phyloP scores from a whole-genome alignment of 1,140 invertebrate species.

The Euwallacea similis region DNA sequence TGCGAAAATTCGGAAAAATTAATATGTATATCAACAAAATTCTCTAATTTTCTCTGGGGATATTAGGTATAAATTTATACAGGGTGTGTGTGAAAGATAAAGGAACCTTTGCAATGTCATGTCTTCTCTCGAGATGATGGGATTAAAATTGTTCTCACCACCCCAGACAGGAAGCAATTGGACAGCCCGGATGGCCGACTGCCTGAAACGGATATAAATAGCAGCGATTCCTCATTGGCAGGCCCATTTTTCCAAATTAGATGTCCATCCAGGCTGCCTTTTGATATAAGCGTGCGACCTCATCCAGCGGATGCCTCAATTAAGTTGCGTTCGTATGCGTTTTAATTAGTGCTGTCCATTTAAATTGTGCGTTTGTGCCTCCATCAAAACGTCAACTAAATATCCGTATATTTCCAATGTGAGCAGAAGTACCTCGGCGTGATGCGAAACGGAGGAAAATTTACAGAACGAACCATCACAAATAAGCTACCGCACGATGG shows the following conservation, averaged over 20 bases:
- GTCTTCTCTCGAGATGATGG: not conserved
- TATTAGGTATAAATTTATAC: not conserved
- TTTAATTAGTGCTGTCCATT: constrained; percentile 25
- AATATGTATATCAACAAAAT: not conserved
- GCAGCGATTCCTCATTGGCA: constrained; percentile 17
- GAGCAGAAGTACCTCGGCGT: too few species aligned
- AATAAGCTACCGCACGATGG: constrained; percentile 30
- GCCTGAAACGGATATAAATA: constrained; percentile 13
- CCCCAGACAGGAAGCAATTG: not conserved
- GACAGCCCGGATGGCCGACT: constrained; percentile 17
- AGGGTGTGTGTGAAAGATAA: not conserved
- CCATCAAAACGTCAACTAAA: not conserved
- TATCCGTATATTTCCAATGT: not conserved
- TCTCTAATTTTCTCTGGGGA: not conserved
- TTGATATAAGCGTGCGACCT: constrained; percentile 39
- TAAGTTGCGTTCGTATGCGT: constrained; percentile 31
- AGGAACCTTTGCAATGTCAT: not conserved
- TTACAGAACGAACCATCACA: constrained; percentile 6
- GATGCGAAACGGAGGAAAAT: not conserved
- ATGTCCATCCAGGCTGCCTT: not conserved
- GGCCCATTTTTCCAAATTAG: constrained; percentile 26
- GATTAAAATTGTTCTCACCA: not conserved
- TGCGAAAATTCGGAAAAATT: not conserved
- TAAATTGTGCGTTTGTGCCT: not conserved
- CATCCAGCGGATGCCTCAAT: constrained; percentile 42